Percentiles rank a stretch among this genome's conserved stretches.
Conservation (phyloP, 2,797 vertebrate species). For the Distichodus sexfasciatus region DNA sequence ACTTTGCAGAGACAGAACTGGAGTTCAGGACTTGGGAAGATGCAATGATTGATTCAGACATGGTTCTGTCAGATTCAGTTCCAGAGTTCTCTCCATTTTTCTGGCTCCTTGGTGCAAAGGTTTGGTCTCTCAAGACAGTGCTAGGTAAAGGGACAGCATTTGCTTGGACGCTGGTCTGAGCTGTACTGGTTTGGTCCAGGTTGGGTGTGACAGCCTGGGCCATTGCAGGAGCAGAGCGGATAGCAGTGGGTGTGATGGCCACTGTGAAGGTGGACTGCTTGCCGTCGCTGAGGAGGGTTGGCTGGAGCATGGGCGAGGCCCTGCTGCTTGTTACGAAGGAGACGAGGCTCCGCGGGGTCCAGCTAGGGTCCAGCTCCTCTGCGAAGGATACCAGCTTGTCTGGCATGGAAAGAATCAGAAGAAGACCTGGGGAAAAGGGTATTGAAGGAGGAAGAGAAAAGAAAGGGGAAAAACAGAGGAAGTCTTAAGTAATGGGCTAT, state of each 20-base stretch:
- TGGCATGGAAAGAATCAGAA: slow-evolving; percentile 89
- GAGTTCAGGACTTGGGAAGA: slow-evolving; percentile 26
- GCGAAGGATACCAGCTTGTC: slow-evolving; percentile 84
- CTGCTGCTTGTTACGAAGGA: slow-evolving; percentile 71
- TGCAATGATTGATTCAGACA: slow-evolving; percentile 9
- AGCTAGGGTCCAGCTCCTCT: slow-evolving; percentile 78
- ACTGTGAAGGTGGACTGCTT: slow-evolving; percentile 31
- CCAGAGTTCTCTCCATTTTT: neutral
- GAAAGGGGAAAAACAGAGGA: slow-evolving; percentile 23
- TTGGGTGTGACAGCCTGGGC: slow-evolving; percentile 24
- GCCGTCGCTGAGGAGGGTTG: slow-evolving; percentile 28
- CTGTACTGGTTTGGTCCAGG: neutral
- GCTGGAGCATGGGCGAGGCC: slow-evolving; percentile 50
- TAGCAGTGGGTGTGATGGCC: slow-evolving; percentile 41
- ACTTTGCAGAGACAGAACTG: slow-evolving; percentile 39
- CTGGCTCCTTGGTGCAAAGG: neutral
- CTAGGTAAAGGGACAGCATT: neutral
- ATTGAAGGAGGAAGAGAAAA: slow-evolving; percentile 44
- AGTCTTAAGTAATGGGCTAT: neutral
- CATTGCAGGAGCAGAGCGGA: slow-evolving; percentile 36
- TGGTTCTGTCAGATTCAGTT: slow-evolving; percentile 23
- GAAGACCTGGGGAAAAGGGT: slow-evolving; percentile 76
- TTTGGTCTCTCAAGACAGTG: neutral
- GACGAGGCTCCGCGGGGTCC: slow-evolving; percentile 74
- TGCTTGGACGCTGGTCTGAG: neutral